Conservation (phyloP, 2,113 vertebrate species). For the Crotalus tigris region DNA sequence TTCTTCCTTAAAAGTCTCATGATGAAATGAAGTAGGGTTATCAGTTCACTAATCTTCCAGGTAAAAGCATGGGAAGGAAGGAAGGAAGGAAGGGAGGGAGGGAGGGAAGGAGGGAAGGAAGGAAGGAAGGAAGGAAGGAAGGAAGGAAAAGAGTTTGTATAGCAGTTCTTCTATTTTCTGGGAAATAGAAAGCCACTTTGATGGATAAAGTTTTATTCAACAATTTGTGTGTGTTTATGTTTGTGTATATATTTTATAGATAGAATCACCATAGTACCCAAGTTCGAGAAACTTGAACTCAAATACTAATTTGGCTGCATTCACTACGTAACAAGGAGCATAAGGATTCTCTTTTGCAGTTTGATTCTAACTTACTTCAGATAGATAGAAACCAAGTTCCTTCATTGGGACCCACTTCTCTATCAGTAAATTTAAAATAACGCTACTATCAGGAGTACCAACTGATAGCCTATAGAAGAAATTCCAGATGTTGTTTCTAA, state of each 20-base stretch:
- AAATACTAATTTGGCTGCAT: background rate
- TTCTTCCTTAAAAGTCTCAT: background rate
- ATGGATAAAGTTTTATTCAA: background rate
- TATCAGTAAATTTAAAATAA: background rate
- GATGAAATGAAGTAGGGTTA: background rate
- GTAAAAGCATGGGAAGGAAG: background rate
- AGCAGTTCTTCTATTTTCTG: background rate
- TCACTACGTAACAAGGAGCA: background rate
- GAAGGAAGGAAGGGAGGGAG: too few relatives aligned
- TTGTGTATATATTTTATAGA: background rate
- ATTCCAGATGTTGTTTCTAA: background rate
- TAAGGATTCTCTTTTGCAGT: background rate
- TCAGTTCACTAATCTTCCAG: background rate
- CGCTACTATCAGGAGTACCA: background rate
- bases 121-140: too few relatives aligned
- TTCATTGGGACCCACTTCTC: background rate
- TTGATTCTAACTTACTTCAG: background rate
- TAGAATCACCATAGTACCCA: background rate
- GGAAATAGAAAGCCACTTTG: background rate
- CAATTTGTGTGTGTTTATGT: background rate
- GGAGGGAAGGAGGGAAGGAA: too few relatives aligned
- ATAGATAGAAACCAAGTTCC: background rate
- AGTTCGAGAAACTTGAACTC: background rate
- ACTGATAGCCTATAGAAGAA: background rate
- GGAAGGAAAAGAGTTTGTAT: background rate